A percentile compares a stretch with the other conserved stretches of the same genome.
Evolutionary conservation across 2,797 vertebrate genomes (phyloP).

Genomic region (Falco columbarius): DNA sequence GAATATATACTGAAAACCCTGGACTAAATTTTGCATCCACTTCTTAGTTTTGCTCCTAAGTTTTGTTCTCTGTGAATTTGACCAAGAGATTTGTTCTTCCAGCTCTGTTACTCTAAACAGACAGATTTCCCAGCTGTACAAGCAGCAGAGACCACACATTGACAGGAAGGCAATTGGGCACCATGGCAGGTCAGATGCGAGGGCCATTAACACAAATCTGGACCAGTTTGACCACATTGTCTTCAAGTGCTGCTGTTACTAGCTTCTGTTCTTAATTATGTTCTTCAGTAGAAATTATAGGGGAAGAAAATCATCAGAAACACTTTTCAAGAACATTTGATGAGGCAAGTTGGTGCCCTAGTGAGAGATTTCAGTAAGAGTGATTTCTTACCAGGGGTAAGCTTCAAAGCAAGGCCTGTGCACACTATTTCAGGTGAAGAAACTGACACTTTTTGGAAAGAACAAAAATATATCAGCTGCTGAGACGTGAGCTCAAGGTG

Average conservation of each 20-base stretch:
- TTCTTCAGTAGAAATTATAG: not conserved
- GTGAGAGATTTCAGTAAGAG: not conserved
- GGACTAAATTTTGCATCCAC: not conserved
- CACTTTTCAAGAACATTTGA: not conserved
- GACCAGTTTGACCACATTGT: not conserved
- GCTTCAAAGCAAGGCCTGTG: not conserved
- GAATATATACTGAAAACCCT: not conserved
- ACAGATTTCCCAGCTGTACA: not conserved
- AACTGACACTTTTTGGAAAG: not conserved
- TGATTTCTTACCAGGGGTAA: not conserved
- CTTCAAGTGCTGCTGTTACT: not conserved
- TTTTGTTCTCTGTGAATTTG: not conserved
- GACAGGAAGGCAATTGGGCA: not conserved
- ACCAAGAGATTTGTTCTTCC: not conserved
- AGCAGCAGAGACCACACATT: not conserved
- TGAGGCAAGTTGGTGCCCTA: not conserved
- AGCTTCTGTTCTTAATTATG: not conserved
- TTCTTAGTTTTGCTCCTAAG: not conserved
- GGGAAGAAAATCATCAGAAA: not conserved
- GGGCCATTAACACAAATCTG: not conserved
- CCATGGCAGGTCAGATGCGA: not conserved
- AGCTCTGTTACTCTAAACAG: not conserved
- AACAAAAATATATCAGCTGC: not conserved
- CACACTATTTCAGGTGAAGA: not conserved
- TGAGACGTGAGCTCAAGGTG: not conserved